Base-by-base conservation (phyloP, 2,888 invertebrate species). In the Mayetiola destructor region DNA sequence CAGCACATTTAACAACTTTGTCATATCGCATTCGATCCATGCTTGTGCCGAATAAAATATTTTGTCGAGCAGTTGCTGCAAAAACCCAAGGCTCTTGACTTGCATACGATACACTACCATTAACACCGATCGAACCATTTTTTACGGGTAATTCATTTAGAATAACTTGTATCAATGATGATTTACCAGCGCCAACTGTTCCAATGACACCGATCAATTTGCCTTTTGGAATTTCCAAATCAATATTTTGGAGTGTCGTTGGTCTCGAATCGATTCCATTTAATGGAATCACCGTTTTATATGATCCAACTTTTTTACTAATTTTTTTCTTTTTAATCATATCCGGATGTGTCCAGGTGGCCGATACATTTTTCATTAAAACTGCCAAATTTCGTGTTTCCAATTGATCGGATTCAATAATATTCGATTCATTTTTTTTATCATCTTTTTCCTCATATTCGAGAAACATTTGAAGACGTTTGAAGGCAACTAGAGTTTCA, bases 51-150 rank as follows among this genome's bases (percentile, higher is more conserved):
- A 93, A 92, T 16, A 86, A 69, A 64, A 93, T 88, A 70, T 93
- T 93, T 66, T 90, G 88, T 56, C 85, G 74, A 1, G 93, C 77
- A 1, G 85, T 83, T 18, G 80, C 79, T 1, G 81, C 81, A 67
- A 85, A 86, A 0, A 86, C 79, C 92, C 92, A 93, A 8, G 91
- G 80, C 67, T 91, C 88, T 71, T 91, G 90, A 61, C 85, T 78
- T 0, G 88, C 85, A 68, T 90, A 92, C 29, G 84, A 81, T 14
- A 82, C 59, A 36, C 67, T 73, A 2, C 83, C 90, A 56, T 77
- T 76, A 14, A 85, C 75, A 57, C 77, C 73, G 18, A 88, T 71
- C 12, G 64, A 65, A 2, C 80, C 79, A 37, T 61, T 60, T 12
- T 63, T 62, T 35, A 81, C 68, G 1, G 80, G 79, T 60, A 89